A percentile compares a stretch with the other conserved stretches of the same genome.
Conservation (phyloP, 1,140 invertebrate genomes). For the Caerostris darwini region DNA sequence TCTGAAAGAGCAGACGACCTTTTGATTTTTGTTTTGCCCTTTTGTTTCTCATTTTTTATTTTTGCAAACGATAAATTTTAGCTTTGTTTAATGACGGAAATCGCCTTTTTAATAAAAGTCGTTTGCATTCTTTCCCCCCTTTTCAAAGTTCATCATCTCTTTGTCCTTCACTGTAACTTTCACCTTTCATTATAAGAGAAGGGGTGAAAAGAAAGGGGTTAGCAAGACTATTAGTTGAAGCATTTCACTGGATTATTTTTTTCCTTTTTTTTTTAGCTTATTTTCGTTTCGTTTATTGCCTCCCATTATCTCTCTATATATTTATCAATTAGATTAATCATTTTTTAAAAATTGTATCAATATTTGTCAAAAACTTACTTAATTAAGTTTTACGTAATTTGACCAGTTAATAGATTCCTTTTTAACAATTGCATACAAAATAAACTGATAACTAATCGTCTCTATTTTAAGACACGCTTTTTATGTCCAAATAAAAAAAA, state of each 20-base stretch:
- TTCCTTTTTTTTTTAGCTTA: not conserved
- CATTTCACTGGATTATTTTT: not conserved
- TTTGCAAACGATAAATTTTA: not conserved
- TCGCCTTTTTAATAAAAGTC: not conserved
- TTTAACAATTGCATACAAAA: no score
- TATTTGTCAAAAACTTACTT: no score
- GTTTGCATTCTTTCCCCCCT: not conserved
- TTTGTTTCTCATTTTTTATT: not conserved
- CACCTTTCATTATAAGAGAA: not conserved
- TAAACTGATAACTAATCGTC: no score
- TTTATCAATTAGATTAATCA: no score
- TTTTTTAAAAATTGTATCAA: no score
- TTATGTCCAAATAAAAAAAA: no score
- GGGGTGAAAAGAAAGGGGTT: not conserved
- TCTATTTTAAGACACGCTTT: no score
- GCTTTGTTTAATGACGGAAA: not conserved
- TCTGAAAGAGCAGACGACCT: not conserved
- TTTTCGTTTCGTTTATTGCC: no score
- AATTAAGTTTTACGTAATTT: no score
- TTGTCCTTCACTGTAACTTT: conserved; percentile 33
- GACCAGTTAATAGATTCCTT: no score
- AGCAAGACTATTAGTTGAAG: not conserved
- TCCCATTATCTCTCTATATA: no score
- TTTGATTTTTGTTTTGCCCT: not conserved
- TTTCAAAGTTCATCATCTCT: conserved; percentile 7